Evolutionary conservation across 2,888 invertebrate genomes (phyloP).

Genomic region (Trichogramma evanescens): DNA sequence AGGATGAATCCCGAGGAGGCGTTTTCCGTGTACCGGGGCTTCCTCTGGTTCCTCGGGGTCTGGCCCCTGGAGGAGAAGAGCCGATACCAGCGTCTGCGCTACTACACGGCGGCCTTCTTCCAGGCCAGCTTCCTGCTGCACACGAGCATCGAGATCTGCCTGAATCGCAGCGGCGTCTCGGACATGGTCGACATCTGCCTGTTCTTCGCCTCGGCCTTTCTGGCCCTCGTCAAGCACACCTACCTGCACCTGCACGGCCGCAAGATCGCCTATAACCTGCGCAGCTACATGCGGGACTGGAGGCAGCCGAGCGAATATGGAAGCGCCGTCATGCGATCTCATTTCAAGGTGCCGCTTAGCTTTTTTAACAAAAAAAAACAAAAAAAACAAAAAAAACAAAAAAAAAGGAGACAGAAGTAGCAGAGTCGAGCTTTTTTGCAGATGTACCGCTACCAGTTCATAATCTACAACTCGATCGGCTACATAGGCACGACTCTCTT

Average conservation of each 20-base stretch:
- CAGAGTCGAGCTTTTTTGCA: neutral
- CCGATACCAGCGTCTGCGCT: slow-evolving; percentile 6
- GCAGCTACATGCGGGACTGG: slow-evolving; percentile 7
- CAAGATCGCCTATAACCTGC: slow-evolving; percentile 10
- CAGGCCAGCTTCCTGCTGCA: slow-evolving; percentile 13
- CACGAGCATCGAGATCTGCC: slow-evolving; percentile 9
- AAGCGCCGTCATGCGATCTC: slow-evolving; percentile 10
- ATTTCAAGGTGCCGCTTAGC: slow-evolving; percentile 6
- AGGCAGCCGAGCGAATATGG: neutral
- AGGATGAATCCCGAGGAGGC: neutral
- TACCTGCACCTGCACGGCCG: neutral
- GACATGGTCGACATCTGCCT: slow-evolving; percentile 12
- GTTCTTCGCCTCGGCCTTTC: slow-evolving; percentile 9
- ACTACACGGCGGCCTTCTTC: neutral
- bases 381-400: no score
- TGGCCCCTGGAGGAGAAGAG: slow-evolving; percentile 17
- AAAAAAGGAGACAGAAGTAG: no score
- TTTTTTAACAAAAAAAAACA: neutral
- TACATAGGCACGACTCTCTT: slow-evolving; percentile 15
- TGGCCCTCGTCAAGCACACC: slow-evolving; percentile 5
- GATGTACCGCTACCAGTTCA: slow-evolving; percentile 16
- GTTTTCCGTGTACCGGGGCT: slow-evolving; percentile 6
- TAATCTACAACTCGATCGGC: slow-evolving; percentile 12
- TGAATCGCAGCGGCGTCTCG: slow-evolving; percentile 6
- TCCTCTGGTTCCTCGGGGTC: slow-evolving; percentile 12